Evolutionary conservation across 2,113 vertebrate species (phyloP), one percentile per base, ranked within the genome.

Genomic region (Lophochroa leadbeateri): DNA sequence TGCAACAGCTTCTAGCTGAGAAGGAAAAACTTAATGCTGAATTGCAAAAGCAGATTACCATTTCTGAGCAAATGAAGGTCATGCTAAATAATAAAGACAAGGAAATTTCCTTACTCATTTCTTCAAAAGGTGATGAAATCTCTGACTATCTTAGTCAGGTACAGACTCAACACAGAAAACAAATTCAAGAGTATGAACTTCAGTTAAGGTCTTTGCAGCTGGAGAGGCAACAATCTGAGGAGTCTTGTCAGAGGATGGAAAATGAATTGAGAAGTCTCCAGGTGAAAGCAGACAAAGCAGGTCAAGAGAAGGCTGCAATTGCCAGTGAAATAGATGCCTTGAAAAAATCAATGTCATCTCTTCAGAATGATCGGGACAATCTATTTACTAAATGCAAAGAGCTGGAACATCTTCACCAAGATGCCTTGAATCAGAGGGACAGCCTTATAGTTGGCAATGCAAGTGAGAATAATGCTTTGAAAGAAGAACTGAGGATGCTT

Each of bases 71-170:
- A n/a, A 97, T 99, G 95, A 99, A 98, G 86, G 70, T 95, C 14
- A 98, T 99, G 67, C 95, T 99, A 37, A 97, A 97, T 80, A 97
- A 97, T 91, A 99, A 99, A 98, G 98, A 99, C 46, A 90, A 97
- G 3, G 99, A 99, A 96, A 99, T 99, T 80, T 98, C 98, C 15
- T 94, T 98, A 47, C 92, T 99, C 7, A 95, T 99, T 86, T 98
- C 98, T 53, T 98, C 98, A 18, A 98, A 97, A 94, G 98, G 98
- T 5, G 98, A 98, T 43, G 98, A 98, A 83, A 97, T 99, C 95
- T 99, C 98, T 1, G 98, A 96, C 33, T 99, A 99, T 88, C 96
- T 99, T 52, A 79, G 96, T 63, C 98, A 99, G 63, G 96, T 99
- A 58, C 98, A 99, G 91, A 92, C 95, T 49, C 98, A 98, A 41